Evolutionary conservation across 2,113 vertebrate genomes (phyloP), one percentile per base, ranked within the genome.

Genomic region (Haemorhous mexicanus): DNA sequence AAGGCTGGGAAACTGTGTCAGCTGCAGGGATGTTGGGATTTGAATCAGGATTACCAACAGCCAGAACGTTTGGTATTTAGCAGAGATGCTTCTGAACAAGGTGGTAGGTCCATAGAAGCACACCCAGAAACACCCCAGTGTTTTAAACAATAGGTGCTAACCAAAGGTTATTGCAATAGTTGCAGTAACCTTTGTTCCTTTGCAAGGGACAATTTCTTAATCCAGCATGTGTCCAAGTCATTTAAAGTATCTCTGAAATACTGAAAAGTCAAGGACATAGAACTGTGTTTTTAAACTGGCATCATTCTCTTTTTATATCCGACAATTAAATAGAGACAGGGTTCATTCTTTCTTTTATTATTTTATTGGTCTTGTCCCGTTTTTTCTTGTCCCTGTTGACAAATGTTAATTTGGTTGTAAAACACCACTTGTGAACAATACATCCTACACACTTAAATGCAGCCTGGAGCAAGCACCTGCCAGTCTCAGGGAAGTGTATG

Each of bases 381-480:
- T 76, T 93, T 61, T 87, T 77, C 52, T 93, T 89, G 50, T 68
- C 2, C 2, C 28, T 72, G 68, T 74, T 91, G 59, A 90, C 61
- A 90, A 92, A 88, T 56, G 47, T 75, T 92, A 72, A 77, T 93
- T 88, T 81, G 72, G 26, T 61, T 95, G 85, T 87, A 93, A 94
- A 96, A 53, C 80, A 84, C 81, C 44, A 18, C 47, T 92, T 86
- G 68, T 47, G 33, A 90, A 46, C 69, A 81, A 37, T 80, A 82
- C 59, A 44, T 79, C 50, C 64, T 79, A 32, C 68, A 67, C 70
- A 46, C 46, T 87, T 58, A 76, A 90, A 64, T 6, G 24, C 56
- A 92, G 82, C 88, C 94, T 83, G 50, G 79, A 93, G 92, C 85
- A 91, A 95, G 46, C 47, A 95, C 82, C 90, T 93, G 72, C 87